Base-by-base conservation (phyloP, 64 coral and sea anemone species). In the Montipora efflorescens region DNA sequence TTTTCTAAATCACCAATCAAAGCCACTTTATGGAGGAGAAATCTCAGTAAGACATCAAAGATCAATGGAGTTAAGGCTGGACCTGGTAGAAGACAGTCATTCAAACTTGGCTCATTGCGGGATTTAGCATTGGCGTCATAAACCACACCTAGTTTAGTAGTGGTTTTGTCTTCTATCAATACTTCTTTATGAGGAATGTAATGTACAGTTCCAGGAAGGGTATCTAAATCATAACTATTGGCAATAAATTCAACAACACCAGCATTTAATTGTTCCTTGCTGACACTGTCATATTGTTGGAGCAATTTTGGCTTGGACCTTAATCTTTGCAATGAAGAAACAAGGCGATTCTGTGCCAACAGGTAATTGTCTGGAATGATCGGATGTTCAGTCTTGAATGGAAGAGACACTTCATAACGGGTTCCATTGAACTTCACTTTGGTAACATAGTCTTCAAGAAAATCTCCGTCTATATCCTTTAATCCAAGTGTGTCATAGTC, bases 381-480 rank as follows among this genome's bases (percentile, higher is more conserved):
- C n/a, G 91, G 91, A 57, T 93, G 82, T 47, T 77, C 74, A 64
- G 77, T 18, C 47, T 87, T 93, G 49, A 93, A 87, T 15, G 91
- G 91, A 18, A 93, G 91, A 59, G 72, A 79, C 47, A 73, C 83
- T 87, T 93, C 73, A 87, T 93, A 87, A 14, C 59, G 82, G 28
- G 1, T 92, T 47, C 83, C 91, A 77, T 74, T 87, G 73, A 93
- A 79, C 43, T 64, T 87, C 8, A 93, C 77, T 85, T 87, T n/a
- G 6, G n/a, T 59, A 11, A 71, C 7, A 85, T 85, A 85, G 15
- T 73, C 69, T 74, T 93, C 57, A 50, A 14, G 59, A 4, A 76
- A 80, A 48, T 84, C 47, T 18, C 50, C 48, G 18, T 87, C 82
- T 15, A 50, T 48, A 50, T 8, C 15, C 79, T 28, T 52, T 21